Evolutionary conservation across 2,113 vertebrate species (phyloP), one percentile per base, ranked within the genome.

Genomic region (Hippolais icterina): DNA sequence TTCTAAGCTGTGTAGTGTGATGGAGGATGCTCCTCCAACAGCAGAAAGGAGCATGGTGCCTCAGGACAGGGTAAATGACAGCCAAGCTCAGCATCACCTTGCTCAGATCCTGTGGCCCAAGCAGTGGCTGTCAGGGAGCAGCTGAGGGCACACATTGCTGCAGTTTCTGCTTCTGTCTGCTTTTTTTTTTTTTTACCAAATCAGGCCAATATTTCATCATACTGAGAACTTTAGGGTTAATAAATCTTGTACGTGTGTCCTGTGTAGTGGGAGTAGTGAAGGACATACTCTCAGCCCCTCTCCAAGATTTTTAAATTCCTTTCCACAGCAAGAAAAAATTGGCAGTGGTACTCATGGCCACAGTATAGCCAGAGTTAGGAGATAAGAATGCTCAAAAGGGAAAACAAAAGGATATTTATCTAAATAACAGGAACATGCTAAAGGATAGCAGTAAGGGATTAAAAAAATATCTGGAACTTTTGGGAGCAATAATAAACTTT

Each of bases 401-500:
- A 75, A 91, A 96, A 89, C 56, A 82, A 92, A 76, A 81, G 80
- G 57, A 64, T 90, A 89, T 96, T 87, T 90, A 61, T 74, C 71
- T 50, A 83, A 93, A 93, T 87, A 93, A 82, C 52, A 78, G 72
- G 68, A 81, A 83, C 80, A 52, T 39, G 37, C 76, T 86, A 19
- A 88, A 81, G 60, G 53, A 83, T 60, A 93, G 22, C 41, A 87
- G 49, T 41, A 64, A 91, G 27, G 60, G 56, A 88, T 86, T 72
- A 31, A 87, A 90, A 85, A 95, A 76, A 71, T 15, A 52, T 8
- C 41, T 88, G 39, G 9, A 31, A 19, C 86, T 92, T 95, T 79
- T 92, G 95, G 90, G 86, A 94, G 57, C 64, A 90, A 61, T 91
- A 87, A 72, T 44, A 87, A 92, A 72, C 69, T 94, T 95, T 93